These are phyloP conservation scores for Aporophyla lueneburgensis DNA, from an alignment of 2,888 invertebrate species.

Conservation along the genomic window DNA sequence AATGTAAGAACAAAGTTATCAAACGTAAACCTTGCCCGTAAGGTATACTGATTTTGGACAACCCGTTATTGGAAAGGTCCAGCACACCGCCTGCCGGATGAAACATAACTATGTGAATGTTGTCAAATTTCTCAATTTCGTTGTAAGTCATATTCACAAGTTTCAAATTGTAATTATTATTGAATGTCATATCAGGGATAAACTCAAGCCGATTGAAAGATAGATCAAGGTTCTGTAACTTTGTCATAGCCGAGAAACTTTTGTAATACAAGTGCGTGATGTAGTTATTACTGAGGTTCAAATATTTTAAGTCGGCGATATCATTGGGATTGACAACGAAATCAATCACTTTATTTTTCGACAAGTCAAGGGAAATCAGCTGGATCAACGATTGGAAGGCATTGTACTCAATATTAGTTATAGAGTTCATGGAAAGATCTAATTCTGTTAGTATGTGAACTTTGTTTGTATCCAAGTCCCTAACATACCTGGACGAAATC, in stretches of 20 bases:
- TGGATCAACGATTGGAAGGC: slow-evolving; percentile 81
- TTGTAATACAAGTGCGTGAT: slow-evolving; percentile 76
- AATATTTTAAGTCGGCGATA: slow-evolving; percentile 75
- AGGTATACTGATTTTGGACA: slow-evolving; percentile 77
- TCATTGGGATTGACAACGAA: slow-evolving; percentile 80
- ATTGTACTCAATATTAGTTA: slow-evolving; percentile 79
- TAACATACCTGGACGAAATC: slow-evolving; percentile 68
- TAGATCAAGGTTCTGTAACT: slow-evolving; percentile 84
- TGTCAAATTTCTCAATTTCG: slow-evolving; percentile 73
- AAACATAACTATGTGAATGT: slow-evolving; percentile 78
- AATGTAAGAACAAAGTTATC: slow-evolving; percentile 75
- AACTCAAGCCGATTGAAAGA: slow-evolving; percentile 79
- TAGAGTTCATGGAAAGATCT: slow-evolving; percentile 83
- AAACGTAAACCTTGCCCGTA: slow-evolving; percentile 78
- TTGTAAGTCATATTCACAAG: slow-evolving; percentile 83
- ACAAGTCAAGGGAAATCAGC: slow-evolving; percentile 80
- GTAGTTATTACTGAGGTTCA: slow-evolving; percentile 82
- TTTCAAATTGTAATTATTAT: slow-evolving; percentile 77
- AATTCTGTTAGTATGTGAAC: slow-evolving; percentile 79
- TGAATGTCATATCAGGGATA: slow-evolving; percentile 79
- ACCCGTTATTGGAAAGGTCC: slow-evolving; percentile 83
- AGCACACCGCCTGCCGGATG: slow-evolving; percentile 82
- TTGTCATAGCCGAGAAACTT: slow-evolving; percentile 80
- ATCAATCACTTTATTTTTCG: slow-evolving; percentile 77
- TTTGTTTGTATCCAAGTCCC: slow-evolving; percentile 65